phyloP scores from a whole-genome alignment of 2,797 vertebrate genomes.

The Sardinella longiceps region DNA sequence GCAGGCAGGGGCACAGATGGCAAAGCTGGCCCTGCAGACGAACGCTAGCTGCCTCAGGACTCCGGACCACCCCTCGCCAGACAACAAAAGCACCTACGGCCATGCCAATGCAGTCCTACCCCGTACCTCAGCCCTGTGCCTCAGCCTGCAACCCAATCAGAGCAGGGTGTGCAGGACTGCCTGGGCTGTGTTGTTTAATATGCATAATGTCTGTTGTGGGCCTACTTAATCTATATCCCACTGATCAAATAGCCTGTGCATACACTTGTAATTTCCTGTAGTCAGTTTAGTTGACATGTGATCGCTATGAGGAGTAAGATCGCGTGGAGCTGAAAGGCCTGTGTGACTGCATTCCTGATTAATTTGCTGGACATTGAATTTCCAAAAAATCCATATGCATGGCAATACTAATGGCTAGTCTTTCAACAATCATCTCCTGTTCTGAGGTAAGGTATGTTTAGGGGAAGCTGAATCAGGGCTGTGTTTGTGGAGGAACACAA shows the following conservation, averaged over 20 bases:
- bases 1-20: constrained; percentile 76
- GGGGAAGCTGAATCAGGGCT: constrained; percentile 48
- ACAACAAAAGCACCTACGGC: constrained; percentile 56
- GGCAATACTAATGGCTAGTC: constrained; percentile 57
- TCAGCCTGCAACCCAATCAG: background rate
- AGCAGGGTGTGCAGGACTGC: background rate
- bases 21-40: constrained; percentile 31
- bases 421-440: constrained; percentile 59
- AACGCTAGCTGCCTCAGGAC: background rate
- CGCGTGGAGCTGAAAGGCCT: background rate
- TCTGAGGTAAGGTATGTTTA: constrained; percentile 45
- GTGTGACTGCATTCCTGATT: constrained; percentile 33
- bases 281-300: constrained; percentile 49
- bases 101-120: background rate
- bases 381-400: constrained; percentile 47
- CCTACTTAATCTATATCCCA: background rate
- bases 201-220: background rate
- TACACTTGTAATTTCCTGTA: constrained; percentile 14
- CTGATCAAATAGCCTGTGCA: background rate
- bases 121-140: background rate
- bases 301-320: constrained; percentile 39
- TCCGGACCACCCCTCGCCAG: background rate
- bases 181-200: too few relatives aligned
- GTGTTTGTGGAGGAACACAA: constrained; percentile 61
- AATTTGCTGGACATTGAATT: constrained; percentile 27